Evolutionary conservation across 2,113 vertebrate genomes (phyloP).

Genomic region (Oncorhynchus nerka): DNA sequence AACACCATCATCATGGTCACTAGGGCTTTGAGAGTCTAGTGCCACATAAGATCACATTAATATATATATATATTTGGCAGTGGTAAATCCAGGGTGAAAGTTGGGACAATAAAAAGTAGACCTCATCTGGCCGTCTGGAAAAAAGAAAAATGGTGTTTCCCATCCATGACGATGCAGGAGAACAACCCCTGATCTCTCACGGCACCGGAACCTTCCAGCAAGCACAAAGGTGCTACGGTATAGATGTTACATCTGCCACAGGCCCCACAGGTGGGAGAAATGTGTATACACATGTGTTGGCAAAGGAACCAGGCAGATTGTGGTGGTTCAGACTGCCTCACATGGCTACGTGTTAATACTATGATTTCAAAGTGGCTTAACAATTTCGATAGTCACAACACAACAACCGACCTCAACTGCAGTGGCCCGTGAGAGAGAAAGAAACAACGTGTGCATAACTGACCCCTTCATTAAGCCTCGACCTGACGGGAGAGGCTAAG

Average conservation of each 20-base stretch:
- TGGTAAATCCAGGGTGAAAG: neutral
- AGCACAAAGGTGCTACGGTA: neutral
- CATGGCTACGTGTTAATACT: neutral
- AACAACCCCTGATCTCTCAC: neutral
- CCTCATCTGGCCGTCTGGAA: neutral
- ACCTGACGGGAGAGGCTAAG: neutral
- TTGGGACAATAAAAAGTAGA: neutral
- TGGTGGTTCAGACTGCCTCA: neutral
- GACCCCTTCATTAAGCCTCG: neutral
- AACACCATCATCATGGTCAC: neutral
- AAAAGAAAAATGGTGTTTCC: neutral
- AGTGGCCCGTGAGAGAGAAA: neutral
- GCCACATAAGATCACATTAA: neutral
- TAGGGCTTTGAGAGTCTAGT: neutral
- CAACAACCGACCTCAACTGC: neutral
- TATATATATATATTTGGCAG: neutral
- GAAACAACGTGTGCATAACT: conserved; percentile 28
- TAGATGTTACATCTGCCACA: neutral
- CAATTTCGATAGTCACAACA: neutral
- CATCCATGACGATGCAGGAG: neutral
- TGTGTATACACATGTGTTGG: neutral
- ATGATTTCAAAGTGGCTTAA: neutral
- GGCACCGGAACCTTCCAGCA: neutral
- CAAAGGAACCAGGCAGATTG: neutral
- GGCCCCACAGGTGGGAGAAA: neutral